Percentiles rank a stretch among this genome's conserved stretches.
phyloP scores from a whole-genome alignment of 2,113 vertebrate species.

The Rhinoderma darwinii region DNA sequence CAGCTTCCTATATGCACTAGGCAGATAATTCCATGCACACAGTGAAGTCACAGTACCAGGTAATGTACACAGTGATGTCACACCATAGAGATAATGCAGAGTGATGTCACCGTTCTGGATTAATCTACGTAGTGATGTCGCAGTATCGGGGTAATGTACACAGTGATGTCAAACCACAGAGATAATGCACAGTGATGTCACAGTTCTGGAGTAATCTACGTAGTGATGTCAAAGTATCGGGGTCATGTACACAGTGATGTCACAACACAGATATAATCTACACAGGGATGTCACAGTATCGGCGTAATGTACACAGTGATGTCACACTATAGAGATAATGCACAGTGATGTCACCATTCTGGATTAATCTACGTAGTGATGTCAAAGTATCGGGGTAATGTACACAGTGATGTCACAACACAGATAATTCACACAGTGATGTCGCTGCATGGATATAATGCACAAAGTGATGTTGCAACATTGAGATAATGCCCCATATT shows the following conservation, averaged over 20 bases:
- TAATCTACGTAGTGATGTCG: background rate
- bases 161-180: too few relatives aligned
- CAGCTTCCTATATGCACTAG: too few relatives aligned
- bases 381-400: background rate
- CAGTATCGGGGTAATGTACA: too few relatives aligned
- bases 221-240: too few relatives aligned
- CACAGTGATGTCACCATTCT: too few relatives aligned
- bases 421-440: background rate
- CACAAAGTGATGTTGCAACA: too few relatives aligned
- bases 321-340: background rate
- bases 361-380: background rate
- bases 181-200: too few relatives aligned
- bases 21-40: too few relatives aligned
- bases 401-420: background rate
- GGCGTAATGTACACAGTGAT: background rate
- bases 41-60: background rate
- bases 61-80: background rate
- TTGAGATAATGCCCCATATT: too few relatives aligned
- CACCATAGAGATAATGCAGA: background rate
- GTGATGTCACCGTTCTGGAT: background rate
- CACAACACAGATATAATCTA: background rate
- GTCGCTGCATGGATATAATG: background rate
- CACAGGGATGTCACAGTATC: background rate
- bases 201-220: too few relatives aligned
- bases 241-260: too few relatives aligned